Base-by-base conservation (phyloP, 2,797 vertebrate species). In the Meda fulgida region DNA sequence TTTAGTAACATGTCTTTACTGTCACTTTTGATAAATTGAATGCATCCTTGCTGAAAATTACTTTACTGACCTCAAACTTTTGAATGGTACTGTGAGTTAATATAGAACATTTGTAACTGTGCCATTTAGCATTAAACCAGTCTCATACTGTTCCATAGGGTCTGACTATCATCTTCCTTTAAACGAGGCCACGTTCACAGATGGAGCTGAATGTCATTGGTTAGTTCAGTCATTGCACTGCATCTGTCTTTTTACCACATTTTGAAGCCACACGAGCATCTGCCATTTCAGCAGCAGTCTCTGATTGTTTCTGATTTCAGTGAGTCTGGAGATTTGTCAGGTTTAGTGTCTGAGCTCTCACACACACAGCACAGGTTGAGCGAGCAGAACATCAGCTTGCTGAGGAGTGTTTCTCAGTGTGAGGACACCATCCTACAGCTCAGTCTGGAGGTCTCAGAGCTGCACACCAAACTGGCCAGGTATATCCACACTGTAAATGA, bases 381-480 rank as follows among this genome's bases (percentile, higher is more conserved):
- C 0, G 92, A 94, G 78, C 94, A 95, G 89, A 96, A 96, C 93
- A 92, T 91, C 87, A 89, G 87, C 82, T 90, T 96, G 83, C 38
- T 94, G 87, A 93, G 87, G 91, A 94, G 88, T 0, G 86, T 95
- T 86, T 89, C 93, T 81, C 94, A 95, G 87, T 92, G 94, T 86
- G 95, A 96, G 69, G 95, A 96, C 18, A 81, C 91, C 7, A 96
- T 95, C 91, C 92, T 95, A 72, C 94, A 95, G 91, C 93, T 96
- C 80, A 94, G 87, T 43, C 80, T 94, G 79, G 95, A 96, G 87
- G 85, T 94, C 81, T 92, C 92, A 2, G 94, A 95, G 87, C 92
- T 96, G 77, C 91, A 88, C 78, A 90, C 90, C 60, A 95, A 95
- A 84, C 88, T 96, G 78, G 80, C 89, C 83, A 95, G 94, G 95